Base-by-base conservation (phyloP, 2,113 vertebrate genomes). In the Cercocebus atys region DNA sequence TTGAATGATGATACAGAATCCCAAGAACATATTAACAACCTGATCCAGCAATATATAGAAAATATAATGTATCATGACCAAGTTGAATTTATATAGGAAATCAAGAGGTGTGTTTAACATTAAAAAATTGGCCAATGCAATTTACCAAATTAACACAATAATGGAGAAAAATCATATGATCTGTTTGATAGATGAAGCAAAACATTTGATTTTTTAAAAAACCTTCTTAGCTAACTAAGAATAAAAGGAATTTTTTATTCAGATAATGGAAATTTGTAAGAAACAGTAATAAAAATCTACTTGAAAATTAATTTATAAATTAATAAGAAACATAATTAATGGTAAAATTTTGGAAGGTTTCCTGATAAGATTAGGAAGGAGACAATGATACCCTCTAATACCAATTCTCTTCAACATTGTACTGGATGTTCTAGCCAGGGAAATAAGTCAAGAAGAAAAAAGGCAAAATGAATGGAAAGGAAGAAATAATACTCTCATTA, bases 81-180 rank as follows among this genome's bases (percentile, higher is more conserved):
- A 70, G 18, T 57, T 93, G 87, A 70, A 83, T 95, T 95, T 93
- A 89, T n/a, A 35, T 79, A 92, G 52, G n/a, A 93, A 76, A 89
- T 95, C n/a, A 92, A 75, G 8, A 70, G 8, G n/a, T 76, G 55
- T 72, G 18, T 72, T 94, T 95, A 79, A 66, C 59, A 85, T 94
- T 93, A n/a, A 96, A 94, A 94, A 92, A 59, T 82, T 93, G 70
- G 20, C 68, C 50, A 57, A 14, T 94, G n/a, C 64, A 94, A 47
- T 94, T 90, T 91, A 81, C 73, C 40, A 93, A 81, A 79, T 92
- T 86, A 88, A 64, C 1, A 47, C 27, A 87, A 40, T 38, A 72
- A 64, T 80, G 61, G 32, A 93, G 75, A 84, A 88, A 61, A 88
- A 61, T 43, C 43, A 50, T 55, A 57, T 35, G 20, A 59, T n/a